Conservation (phyloP, 2,888 invertebrate species). For the Plagiodera versicolora region DNA sequence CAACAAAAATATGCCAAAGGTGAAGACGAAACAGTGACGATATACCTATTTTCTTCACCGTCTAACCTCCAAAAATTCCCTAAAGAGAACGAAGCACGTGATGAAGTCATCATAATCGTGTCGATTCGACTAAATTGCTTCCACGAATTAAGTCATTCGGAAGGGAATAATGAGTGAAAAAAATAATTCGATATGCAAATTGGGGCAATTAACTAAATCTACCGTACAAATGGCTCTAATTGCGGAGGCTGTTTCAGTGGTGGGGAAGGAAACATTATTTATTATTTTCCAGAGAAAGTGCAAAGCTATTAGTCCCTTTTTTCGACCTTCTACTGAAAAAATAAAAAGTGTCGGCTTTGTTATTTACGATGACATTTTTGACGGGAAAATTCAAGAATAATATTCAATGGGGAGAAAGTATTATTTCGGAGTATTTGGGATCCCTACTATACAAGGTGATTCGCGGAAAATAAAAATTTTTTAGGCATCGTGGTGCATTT, state of each 20-base stretch:
- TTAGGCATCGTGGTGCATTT: too few relatives aligned
- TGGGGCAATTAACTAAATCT: slow-evolving; percentile 23
- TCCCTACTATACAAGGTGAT: too few relatives aligned
- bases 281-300: slow-evolving; percentile 4
- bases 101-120: background rate
- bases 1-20: too few relatives aligned
- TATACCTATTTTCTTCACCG: background rate
- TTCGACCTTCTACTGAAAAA: slow-evolving; percentile 1
- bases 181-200: background rate
- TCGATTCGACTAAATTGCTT: background rate
- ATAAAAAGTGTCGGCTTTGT: too few relatives aligned
- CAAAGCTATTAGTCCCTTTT: too few relatives aligned
- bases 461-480: too few relatives aligned
- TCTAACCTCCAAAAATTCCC: background rate
- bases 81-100: background rate
- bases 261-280: slow-evolving; percentile 4
- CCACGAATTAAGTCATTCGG: background rate
- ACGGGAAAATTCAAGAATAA: too few relatives aligned
- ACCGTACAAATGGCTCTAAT: slow-evolving; percentile 23
- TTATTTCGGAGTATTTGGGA: too few relatives aligned
- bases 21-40: too few relatives aligned
- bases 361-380: too few relatives aligned
- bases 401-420: too few relatives aligned
- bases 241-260: slow-evolving; percentile 16
- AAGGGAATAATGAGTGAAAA: background rate